Evolutionary conservation across 1,140 invertebrate genomes (phyloP), one percentile per base, ranked within the genome.

Genomic region (Papilio machaon): DNA sequence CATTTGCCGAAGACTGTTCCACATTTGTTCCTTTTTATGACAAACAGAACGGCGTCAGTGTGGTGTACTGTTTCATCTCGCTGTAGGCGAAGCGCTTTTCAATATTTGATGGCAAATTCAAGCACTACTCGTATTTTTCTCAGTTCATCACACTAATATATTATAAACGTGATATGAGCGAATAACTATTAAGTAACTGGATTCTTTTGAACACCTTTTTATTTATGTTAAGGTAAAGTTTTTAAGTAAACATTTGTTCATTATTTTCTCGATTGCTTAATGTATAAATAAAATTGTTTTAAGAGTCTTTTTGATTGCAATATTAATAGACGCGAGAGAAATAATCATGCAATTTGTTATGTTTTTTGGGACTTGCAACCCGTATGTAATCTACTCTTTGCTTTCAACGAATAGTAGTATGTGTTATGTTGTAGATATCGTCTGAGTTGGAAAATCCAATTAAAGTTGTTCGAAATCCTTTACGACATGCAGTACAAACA

Each of bases 401-500:
- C 17, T 19, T 19, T 2, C 17, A 19, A 58, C 54, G 30, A 64
- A 64, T 13, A n/a, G 19, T 60, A 60, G 6, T 8, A 10, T 64
- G 17, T n/a, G n/a, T n/a, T 67, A 67, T 13, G 13, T 70, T 70
- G 30, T 70, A 70, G 13, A 70, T 35, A 70, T 70, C 64, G 30
- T 1, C 30, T 8, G 11, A 70, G 64, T 70, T 70, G 13, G 30
- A 70, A 70, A 70, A 70, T 23, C 64, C 64, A 70, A 70, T 70
- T 70, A 70, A 70, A 70, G 64, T 70, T 70, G 23, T 38, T 70
- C 30, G 30, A 70, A 70, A 35, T 38, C 64, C 30, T 70, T 70
- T 70, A 70, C 64, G 64, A 70, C 64, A 70, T 70, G 64, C 30
- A 70, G 64, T 35, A 74, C 73, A 76, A 76, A 76, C 46, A 54